phyloP scores from a whole-genome alignment of 2,888 invertebrate genomes.

The Charanyca ferruginea region DNA sequence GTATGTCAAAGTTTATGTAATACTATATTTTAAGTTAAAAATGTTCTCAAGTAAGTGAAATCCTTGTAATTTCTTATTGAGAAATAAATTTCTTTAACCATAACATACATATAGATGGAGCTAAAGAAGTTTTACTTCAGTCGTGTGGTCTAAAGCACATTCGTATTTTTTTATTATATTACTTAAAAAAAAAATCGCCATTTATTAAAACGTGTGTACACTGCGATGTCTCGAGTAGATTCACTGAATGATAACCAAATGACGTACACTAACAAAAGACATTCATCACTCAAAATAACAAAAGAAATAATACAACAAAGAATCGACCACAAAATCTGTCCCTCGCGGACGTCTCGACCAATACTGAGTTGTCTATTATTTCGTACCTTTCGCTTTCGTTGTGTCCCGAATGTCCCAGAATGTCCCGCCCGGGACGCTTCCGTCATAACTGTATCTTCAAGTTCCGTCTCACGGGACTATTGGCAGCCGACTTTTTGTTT shows the following conservation, averaged over 20 bases:
- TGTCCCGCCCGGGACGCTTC: conserved; percentile 24
- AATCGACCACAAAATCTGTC: conserved; percentile 31
- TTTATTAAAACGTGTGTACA: background rate
- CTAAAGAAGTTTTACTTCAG: no score
- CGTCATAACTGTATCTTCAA: conserved; percentile 50
- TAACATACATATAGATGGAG: no score
- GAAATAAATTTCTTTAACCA: no score
- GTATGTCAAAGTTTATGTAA: no score
- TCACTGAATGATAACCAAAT: background rate
- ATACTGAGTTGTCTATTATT: conserved; percentile 37
- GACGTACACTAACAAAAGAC: background rate
- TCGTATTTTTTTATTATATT: no score
- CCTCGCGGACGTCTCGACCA: conserved; percentile 26
- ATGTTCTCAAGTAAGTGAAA: no score
- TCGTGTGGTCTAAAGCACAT: no score
- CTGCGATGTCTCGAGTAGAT: background rate
- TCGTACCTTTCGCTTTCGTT: conserved; percentile 32
- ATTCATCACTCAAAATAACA: conserved; percentile 29
- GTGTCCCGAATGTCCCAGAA: conserved; percentile 11
- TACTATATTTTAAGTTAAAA: no score
- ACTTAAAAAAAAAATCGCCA: no score
- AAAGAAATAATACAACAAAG: conserved; percentile 28
- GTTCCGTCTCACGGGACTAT: conserved; percentile 44
- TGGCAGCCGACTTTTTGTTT: conserved; percentile 33
- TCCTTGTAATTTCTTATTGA: no score